Percentiles rank a stretch among this genome's conserved stretches.
Conservation (phyloP, 2,797 vertebrate genomes). For the Mus minutoides region DNA sequence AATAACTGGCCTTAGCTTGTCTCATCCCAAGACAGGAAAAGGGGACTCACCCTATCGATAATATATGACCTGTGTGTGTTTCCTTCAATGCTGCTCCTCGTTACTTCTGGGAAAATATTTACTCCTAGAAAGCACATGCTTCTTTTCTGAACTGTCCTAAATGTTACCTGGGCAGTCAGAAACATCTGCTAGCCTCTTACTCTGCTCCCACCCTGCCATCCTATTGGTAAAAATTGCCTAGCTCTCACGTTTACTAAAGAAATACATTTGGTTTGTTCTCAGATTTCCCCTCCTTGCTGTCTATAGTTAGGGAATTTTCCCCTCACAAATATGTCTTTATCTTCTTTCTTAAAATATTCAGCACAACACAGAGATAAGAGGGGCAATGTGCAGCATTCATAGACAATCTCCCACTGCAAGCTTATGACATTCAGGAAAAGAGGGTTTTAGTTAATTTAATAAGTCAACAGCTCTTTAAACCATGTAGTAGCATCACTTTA, state of each 20-base stretch:
- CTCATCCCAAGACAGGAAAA: neutral
- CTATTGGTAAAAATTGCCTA: neutral
- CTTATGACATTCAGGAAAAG: neutral
- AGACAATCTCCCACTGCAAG: neutral
- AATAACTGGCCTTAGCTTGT: neutral
- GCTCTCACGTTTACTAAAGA: neutral
- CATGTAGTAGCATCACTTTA: neutral
- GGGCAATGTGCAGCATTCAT: neutral
- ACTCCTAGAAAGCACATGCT: neutral
- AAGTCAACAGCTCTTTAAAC: neutral
- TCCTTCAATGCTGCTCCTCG: neutral
- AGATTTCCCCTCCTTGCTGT: neutral
- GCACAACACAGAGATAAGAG: neutral
- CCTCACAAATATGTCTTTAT: neutral
- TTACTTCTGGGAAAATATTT: neutral
- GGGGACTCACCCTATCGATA: neutral
- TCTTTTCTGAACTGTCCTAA: neutral
- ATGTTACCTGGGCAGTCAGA: neutral
- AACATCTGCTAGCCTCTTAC: neutral
- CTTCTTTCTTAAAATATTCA: constrained; percentile 41
- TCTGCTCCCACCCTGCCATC: neutral
- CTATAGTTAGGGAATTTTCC: neutral
- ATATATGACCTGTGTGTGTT: neutral
- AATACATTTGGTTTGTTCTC: neutral
- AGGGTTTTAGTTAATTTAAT: neutral